A percentile compares a stretch with the other conserved stretches of the same genome.
Conservation (phyloP, 2,797 vertebrate genomes). For the Tachyglossus aculeatus region DNA sequence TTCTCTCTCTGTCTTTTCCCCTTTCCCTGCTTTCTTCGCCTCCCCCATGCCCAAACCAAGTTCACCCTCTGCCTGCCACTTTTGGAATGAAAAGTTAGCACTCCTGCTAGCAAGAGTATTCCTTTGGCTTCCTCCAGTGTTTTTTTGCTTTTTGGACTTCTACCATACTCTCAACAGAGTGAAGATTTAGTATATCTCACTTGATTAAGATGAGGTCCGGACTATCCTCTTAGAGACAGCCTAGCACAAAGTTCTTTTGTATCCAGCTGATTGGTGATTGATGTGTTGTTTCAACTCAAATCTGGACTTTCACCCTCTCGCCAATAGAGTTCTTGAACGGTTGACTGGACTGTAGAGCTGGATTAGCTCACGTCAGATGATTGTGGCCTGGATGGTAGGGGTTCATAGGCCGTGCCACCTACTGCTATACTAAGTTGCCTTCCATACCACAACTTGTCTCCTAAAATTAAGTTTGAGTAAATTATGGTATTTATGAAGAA, state of each 20-base stretch:
- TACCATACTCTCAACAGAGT: no score
- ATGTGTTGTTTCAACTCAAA: neutral
- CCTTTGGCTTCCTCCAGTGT: no score
- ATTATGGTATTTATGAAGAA: neutral
- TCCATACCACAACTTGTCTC: neutral
- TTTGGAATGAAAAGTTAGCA: no score
- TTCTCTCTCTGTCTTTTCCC: no score
- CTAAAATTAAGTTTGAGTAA: neutral
- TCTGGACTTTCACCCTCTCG: neutral
- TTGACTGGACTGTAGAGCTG: neutral
- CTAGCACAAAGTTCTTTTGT: no score
- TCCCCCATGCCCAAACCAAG: no score
- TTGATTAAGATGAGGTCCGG: neutral
- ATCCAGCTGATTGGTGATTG: neutral
- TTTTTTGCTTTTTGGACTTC: no score
- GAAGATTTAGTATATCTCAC: no score
- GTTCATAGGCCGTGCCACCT: neutral
- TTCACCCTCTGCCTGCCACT: no score
- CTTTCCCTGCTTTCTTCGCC: constrained; percentile 3
- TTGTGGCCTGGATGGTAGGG: neutral
- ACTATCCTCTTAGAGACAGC: no score
- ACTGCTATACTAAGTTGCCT: neutral
- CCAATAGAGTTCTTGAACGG: neutral
- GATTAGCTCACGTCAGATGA: neutral
- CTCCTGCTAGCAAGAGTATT: no score